A percentile compares a stretch with the other conserved stretches of the same genome.
phyloP scores from a whole-genome alignment of 2,888 invertebrate species.

The Dendrolimus houi region DNA sequence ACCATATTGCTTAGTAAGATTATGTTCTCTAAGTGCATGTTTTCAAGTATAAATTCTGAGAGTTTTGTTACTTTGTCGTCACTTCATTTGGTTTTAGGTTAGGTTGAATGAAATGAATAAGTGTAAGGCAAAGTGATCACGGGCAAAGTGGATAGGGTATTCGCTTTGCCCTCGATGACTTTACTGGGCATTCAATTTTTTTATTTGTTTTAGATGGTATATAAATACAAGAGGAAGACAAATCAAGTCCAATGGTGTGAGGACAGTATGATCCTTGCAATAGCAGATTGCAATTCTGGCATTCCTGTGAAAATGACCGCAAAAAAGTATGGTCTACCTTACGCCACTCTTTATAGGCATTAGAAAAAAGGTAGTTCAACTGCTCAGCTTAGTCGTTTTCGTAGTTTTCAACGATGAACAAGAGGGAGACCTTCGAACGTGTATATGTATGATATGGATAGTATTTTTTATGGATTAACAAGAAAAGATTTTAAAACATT shows the following conservation, averaged over 20 bases:
- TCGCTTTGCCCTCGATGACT: not conserved
- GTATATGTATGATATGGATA: not conserved
- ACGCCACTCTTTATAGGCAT: constrained; percentile 6
- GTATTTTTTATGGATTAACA: not conserved
- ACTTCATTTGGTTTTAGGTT: too few species aligned
- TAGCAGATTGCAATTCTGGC: constrained; percentile 5
- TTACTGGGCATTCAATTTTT: not conserved
- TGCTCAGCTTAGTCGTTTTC: not conserved
- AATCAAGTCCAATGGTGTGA: constrained; percentile 7
- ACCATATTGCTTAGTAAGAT: not conserved
- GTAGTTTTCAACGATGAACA: not conserved
- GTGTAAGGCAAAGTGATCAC: too few species aligned
- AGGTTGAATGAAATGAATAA: too few species aligned
- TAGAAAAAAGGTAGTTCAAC: constrained; percentile 2
- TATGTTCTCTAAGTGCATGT: not conserved
- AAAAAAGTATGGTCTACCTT: constrained; percentile 8
- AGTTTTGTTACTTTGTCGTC: not conserved
- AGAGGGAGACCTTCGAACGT: not conserved
- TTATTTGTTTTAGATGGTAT: constrained; percentile 3
- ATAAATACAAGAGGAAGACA: constrained; percentile 2
- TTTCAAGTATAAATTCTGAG: not conserved
- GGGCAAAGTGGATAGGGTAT: too few species aligned
- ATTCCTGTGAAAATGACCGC: constrained; percentile 4
- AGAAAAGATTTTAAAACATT: not conserved
- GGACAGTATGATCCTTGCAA: constrained; percentile 5